A percentile compares a stretch with the other conserved stretches of the same genome.
Conservation (phyloP, 2,113 vertebrate genomes). For the Eulemur macaco region DNA sequence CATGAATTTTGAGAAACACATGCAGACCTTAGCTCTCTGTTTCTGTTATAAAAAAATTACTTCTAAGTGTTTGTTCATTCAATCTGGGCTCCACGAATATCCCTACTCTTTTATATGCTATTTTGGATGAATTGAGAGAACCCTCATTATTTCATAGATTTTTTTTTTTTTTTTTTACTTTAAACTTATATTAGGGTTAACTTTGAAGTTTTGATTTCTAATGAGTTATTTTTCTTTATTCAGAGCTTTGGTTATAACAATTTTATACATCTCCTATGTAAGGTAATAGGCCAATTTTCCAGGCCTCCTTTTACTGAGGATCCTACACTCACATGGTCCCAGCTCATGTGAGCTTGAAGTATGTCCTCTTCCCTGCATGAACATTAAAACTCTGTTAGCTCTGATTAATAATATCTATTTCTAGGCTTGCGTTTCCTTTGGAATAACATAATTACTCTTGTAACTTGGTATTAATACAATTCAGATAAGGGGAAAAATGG, state of each 20-base stretch:
- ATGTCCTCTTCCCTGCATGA: not conserved
- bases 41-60: not conserved
- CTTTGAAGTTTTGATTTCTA: not conserved
- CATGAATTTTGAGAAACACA: no score
- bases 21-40: no score
- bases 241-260: not conserved
- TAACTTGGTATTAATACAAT: not conserved
- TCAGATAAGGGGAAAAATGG: not conserved
- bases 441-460: not conserved
- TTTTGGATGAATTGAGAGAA: not conserved
- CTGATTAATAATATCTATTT: not conserved
- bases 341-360: not conserved
- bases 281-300: not conserved
- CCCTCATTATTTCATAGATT: not conserved
- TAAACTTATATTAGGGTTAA: not conserved
- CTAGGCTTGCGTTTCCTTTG: not conserved
- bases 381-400: not conserved
- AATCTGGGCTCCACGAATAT: not conserved
- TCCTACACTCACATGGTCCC: not conserved
- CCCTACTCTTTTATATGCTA: not conserved
- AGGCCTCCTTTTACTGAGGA: not conserved
- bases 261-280: not conserved
- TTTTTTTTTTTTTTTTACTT: not conserved
- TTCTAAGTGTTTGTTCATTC: not conserved
- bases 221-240: not conserved